phyloP scores from a whole-genome alignment of 2,797 vertebrate genomes.

The Coracias cyanogaster region DNA sequence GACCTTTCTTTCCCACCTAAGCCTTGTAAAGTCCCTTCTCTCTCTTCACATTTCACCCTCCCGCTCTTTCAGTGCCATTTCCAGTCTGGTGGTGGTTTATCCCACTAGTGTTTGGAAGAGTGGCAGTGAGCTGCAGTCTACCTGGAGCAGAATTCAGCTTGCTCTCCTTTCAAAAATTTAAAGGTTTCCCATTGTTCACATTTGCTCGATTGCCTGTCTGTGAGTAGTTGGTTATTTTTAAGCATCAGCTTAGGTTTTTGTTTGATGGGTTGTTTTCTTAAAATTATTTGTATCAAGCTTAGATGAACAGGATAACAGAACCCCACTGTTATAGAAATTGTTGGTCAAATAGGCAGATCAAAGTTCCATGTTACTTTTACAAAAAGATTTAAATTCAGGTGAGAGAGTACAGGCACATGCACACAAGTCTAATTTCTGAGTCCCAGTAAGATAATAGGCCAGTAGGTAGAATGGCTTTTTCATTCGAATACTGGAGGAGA shows the following conservation, averaged over 20 bases:
- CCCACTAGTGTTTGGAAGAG: neutral
- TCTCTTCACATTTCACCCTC: neutral
- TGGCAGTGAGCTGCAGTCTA: neutral
- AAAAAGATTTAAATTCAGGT: neutral
- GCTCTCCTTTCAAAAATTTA: neutral
- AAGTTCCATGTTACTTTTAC: neutral
- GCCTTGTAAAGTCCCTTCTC: neutral
- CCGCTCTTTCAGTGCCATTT: constrained; percentile 8
- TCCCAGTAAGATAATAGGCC: neutral
- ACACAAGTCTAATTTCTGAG: neutral
- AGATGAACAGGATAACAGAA: neutral
- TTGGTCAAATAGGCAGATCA: neutral
- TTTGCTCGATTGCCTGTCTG: neutral
- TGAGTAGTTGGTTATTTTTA: neutral
- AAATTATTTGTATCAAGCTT: neutral
- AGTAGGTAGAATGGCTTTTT: neutral
- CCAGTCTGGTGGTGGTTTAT: constrained; percentile 8
- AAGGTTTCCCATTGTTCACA: neutral
- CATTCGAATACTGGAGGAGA: neutral
- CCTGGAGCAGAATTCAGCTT: neutral
- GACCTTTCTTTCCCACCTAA: constrained; percentile 1
- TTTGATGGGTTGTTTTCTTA: neutral
- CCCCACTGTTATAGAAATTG: neutral
- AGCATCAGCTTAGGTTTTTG: neutral
- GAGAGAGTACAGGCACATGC: fast-evolving